These are phyloP conservation scores for Odontophorus gujanensis DNA, from an alignment of 2,113 vertebrate genomes.

Conservation along the genomic window DNA sequence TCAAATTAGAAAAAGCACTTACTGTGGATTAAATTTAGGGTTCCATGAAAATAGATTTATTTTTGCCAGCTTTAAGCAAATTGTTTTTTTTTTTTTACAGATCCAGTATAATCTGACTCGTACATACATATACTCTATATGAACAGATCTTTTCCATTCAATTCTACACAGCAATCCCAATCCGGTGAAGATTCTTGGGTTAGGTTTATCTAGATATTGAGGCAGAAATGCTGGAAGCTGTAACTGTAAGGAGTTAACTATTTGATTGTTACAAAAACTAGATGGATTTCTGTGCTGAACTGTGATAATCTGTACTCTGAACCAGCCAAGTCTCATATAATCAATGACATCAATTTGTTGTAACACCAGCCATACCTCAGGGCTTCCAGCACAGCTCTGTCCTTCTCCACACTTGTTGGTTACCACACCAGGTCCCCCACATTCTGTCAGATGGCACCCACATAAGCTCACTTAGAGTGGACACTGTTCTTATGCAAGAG, in stretches of 20 bases:
- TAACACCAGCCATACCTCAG: not conserved
- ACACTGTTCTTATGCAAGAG: not conserved
- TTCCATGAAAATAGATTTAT: not conserved
- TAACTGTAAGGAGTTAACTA: not conserved
- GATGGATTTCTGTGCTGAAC: not conserved
- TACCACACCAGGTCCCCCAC: not conserved
- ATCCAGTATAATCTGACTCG: not conserved
- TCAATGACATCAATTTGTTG: not conserved
- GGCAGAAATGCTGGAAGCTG: not conserved
- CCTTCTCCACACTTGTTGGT: not conserved
- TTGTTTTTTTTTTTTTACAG: not conserved
- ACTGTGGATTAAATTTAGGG: not conserved
- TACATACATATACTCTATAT: not conserved
- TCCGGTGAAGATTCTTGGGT: not conserved
- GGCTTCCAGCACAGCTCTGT: not conserved
- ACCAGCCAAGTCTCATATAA: not conserved
- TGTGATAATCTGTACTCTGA: not conserved
- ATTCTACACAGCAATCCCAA: not conserved
- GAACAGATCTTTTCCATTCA: not conserved
- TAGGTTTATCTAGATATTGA: not conserved
- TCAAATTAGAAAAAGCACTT: not conserved
- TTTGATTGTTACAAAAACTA: not conserved
- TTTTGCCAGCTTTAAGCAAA: not conserved
- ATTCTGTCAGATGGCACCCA: not conserved
- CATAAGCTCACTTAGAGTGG: fast-evolving